Conservation (phyloP, 2,888 invertebrate species). For the Phymatocera aterrima region DNA sequence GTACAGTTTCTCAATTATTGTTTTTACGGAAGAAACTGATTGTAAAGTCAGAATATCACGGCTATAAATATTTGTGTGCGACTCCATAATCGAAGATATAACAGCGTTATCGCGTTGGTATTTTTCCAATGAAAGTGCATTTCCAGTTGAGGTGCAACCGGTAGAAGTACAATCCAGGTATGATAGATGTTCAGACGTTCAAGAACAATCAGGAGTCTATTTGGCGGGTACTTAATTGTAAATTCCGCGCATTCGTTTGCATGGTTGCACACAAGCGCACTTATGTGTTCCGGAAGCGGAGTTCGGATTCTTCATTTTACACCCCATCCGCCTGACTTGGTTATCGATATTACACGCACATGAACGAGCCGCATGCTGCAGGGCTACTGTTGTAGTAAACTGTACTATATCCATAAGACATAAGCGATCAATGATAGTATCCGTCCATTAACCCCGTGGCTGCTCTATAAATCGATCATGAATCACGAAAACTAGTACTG, state of each 20-base stretch:
- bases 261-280: neutral
- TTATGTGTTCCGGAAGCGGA: neutral
- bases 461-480: neutral
- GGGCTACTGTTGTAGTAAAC: conserved; percentile 2
- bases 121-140: no score
- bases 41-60: neutral
- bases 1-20: neutral
- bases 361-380: neutral
- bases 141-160: no score
- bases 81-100: no score
- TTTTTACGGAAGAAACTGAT: neutral
- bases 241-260: neutral
- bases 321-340: neutral
- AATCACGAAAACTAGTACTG: neutral
- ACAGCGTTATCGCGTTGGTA: no score
- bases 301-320: neutral
- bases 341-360: neutral
- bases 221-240: neutral
- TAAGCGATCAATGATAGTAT: conserved; percentile 4
- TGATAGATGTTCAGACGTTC: neutral
- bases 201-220: neutral
- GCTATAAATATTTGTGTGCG: no score
- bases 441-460: neutral
- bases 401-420: no score
- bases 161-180: neutral